Percentiles rank a stretch among this genome's conserved stretches.
Evolutionary conservation across 92 coral and sea anemone genomes (phyloP).

Genomic region (Palythoa caribaeorum): DNA sequence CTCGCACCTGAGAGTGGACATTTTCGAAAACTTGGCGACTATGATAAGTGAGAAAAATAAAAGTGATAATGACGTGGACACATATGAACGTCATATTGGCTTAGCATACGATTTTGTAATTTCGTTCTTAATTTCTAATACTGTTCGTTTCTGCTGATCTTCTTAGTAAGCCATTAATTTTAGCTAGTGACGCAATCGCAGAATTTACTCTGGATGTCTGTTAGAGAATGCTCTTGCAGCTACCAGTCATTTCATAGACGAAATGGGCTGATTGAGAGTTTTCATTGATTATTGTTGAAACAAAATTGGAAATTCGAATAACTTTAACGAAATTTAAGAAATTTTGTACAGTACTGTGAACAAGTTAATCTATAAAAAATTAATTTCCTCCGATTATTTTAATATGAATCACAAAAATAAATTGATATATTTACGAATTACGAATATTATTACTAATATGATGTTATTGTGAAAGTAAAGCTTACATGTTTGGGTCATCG

Average conservation of each 20-base stretch:
- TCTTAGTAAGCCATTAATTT: not conserved
- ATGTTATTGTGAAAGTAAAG: not conserved
- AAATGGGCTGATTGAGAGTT: not conserved
- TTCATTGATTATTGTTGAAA: not conserved
- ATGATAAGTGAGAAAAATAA: too few species aligned
- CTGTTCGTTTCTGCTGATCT: too few species aligned
- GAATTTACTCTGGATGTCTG: not conserved
- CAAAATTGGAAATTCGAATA: too few species aligned
- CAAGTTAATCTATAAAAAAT: not conserved
- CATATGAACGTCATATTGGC: too few species aligned
- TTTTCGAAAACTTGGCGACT: too few species aligned
- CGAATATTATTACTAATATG: not conserved
- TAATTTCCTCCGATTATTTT: conserved; percentile 4
- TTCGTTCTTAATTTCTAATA: too few species aligned
- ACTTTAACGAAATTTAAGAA: too few species aligned
- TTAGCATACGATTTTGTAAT: too few species aligned
- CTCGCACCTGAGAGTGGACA: too few species aligned
- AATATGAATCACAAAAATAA: not conserved
- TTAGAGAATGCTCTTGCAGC: not conserved
- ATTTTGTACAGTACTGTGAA: not conserved
- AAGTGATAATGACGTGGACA: too few species aligned
- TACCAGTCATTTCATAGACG: not conserved
- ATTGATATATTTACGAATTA: not conserved
- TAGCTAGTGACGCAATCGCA: not conserved
- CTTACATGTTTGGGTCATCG: conserved; percentile 86